These are phyloP conservation scores for Tetrax tetrax DNA, from an alignment of 2,113 vertebrate genomes.

Conservation along the genomic window DNA sequence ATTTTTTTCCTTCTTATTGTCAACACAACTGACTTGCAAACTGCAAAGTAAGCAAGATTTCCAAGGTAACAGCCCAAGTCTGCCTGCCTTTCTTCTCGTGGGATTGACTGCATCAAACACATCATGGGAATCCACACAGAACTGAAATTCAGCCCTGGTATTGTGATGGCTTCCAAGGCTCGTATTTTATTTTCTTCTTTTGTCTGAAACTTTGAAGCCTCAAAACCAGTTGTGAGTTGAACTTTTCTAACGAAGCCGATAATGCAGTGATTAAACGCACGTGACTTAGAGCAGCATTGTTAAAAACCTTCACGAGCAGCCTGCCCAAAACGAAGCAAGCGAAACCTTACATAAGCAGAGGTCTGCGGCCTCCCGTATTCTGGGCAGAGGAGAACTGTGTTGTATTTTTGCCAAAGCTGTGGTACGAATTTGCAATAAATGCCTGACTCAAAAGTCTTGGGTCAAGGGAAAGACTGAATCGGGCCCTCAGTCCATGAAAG, in stretches of 20 bases:
- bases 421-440: not conserved
- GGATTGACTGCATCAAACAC: not conserved
- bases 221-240: not conserved
- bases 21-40: no score
- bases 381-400: not conserved
- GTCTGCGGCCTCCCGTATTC: not conserved
- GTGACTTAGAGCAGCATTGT: fast-evolving
- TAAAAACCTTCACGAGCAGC: not conserved
- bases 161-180: not conserved
- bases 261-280: not conserved
- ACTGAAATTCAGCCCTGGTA: not conserved
- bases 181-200: not conserved
- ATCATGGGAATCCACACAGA: not conserved
- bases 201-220: not conserved
- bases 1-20: no score
- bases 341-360: not conserved
- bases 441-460: not conserved
- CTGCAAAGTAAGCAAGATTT: no score
- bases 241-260: not conserved
- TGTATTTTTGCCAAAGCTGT: not conserved
- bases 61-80: no score
- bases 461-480: not conserved
- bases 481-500: not conserved
- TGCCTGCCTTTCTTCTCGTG: no score
- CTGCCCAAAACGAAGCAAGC: not conserved